Evolutionary conservation across 2,888 invertebrate species (phyloP).

Genomic region (Caenorhabditis sp.): DNA sequence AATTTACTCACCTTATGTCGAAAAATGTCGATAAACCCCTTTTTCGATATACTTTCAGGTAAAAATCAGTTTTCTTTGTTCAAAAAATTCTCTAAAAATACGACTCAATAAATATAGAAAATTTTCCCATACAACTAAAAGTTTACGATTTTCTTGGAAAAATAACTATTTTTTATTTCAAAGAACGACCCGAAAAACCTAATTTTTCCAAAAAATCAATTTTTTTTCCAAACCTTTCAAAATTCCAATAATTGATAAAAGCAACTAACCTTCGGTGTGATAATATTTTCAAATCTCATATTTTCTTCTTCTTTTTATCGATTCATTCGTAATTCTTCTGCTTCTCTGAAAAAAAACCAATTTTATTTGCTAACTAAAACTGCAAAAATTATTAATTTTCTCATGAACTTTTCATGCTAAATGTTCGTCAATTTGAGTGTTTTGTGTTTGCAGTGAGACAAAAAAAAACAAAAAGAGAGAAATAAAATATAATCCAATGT

Average conservation of each 20-base stretch:
- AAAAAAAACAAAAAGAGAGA: neutral
- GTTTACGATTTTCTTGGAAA: too few relatives aligned
- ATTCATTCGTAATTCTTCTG: neutral
- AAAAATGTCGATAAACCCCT: too few relatives aligned
- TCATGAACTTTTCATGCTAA: neutral
- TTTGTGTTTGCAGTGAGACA: neutral
- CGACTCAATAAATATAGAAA: neutral
- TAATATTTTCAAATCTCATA: conserved; percentile 52
- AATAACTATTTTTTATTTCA: too few relatives aligned
- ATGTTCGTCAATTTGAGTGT: neutral
- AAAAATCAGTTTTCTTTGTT: neutral
- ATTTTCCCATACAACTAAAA: too few relatives aligned
- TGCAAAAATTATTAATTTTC: neutral
- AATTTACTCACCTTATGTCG: too few relatives aligned
- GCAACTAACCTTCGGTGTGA: conserved; percentile 42
- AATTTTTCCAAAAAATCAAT: too few relatives aligned
- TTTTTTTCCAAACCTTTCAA: too few relatives aligned
- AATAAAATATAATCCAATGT: neutral
- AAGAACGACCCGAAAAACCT: too few relatives aligned
- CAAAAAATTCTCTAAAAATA: neutral
- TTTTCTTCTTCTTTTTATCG: conserved; percentile 26
- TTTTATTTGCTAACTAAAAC: neutral
- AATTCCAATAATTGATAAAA: neutral
- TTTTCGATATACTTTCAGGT: too few relatives aligned
- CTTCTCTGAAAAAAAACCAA: neutral